Percentiles rank a stretch among this genome's conserved stretches.
phyloP scores from a whole-genome alignment of 2,113 vertebrate genomes.

The Rhinolophus ferrumequinum region DNA sequence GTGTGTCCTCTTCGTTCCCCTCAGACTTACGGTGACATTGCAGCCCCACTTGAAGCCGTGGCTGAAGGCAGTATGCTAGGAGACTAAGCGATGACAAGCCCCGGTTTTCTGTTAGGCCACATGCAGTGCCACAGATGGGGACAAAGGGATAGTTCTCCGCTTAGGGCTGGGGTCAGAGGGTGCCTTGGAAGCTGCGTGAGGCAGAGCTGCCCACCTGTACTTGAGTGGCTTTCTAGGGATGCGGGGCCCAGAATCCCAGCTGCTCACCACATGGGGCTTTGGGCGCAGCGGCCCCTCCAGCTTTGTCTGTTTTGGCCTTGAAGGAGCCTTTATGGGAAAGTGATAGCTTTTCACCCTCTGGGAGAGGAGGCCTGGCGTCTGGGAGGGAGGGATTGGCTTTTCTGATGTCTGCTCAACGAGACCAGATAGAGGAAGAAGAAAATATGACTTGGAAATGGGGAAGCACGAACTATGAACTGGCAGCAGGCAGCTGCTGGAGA shows the following conservation, averaged over 20 bases:
- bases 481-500: neutral
- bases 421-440: neutral
- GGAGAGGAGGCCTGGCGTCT: neutral
- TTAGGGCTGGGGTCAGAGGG: neutral
- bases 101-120: neutral
- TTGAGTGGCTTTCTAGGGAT: neutral
- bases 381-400: neutral
- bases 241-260: neutral
- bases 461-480: neutral
- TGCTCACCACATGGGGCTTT: fast-evolving
- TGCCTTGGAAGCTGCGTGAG: neutral
- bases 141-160: neutral
- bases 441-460: neutral
- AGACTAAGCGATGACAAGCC: neutral
- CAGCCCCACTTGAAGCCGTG: neutral
- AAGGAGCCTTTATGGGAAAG: neutral
- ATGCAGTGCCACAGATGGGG: neutral
- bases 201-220: neutral
- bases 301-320: neutral
- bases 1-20: neutral
- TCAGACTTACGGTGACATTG: neutral
- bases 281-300: neutral
- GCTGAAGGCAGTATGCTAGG: neutral
- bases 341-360: neutral
- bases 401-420: neutral